These are phyloP conservation scores for Chaetops frenatus DNA, from an alignment of 2,113 vertebrate genomes.

Conservation along the genomic window DNA sequence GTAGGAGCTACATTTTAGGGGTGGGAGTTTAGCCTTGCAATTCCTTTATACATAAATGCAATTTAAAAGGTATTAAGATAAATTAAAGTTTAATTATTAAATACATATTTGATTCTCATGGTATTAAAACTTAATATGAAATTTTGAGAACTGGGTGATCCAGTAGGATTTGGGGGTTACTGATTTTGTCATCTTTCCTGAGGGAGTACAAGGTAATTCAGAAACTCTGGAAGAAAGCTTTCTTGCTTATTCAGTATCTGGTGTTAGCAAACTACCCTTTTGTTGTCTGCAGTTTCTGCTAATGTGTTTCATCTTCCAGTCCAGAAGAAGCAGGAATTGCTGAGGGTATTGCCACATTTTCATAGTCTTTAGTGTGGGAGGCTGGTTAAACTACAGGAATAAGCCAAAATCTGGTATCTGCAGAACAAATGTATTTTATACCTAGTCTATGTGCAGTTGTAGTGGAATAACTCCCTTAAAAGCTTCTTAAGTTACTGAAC, in stretches of 20 bases:
- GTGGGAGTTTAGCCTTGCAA: neutral
- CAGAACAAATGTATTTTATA: neutral
- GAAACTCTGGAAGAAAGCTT: neutral
- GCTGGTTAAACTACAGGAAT: neutral
- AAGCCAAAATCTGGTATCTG: neutral
- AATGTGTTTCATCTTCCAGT: neutral
- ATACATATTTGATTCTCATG: neutral
- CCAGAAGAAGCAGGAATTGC: neutral
- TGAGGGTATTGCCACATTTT: neutral
- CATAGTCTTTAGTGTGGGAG: neutral
- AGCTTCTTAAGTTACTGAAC: neutral
- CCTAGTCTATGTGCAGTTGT: neutral
- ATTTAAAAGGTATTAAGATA: neutral
- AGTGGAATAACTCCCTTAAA: neutral
- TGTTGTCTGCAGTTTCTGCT: neutral
- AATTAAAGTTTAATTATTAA: neutral
- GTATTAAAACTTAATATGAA: neutral
- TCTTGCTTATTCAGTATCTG: neutral
- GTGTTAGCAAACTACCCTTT: neutral
- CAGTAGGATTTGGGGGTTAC: neutral
- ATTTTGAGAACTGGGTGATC: neutral
- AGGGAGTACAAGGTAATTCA: neutral
- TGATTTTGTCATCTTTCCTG: neutral
- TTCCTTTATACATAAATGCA: neutral
- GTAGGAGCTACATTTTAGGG: conserved; percentile 64